Evolutionary conservation across 2,888 invertebrate species (phyloP).

Genomic region (Parochlus steinenii): DNA sequence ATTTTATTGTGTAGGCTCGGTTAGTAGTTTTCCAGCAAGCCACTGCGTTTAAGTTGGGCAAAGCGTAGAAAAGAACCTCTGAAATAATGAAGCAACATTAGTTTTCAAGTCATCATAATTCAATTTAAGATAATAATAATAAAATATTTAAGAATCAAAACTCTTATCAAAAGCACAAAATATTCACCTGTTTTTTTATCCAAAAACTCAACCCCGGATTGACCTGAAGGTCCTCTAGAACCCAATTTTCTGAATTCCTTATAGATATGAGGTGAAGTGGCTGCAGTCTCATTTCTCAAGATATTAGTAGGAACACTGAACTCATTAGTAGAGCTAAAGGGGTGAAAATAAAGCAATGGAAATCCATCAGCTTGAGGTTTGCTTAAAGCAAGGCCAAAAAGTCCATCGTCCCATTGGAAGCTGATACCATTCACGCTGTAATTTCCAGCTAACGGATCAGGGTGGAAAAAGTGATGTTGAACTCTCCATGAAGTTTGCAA

Average conservation of each 20-base stretch:
- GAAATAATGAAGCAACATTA: too few relatives aligned
- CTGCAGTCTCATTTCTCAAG: conserved; percentile 41
- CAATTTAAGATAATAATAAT: too few relatives aligned
- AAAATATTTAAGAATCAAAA: too few relatives aligned
- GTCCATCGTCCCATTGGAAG: conserved; percentile 61
- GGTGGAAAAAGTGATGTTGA: conserved; percentile 50
- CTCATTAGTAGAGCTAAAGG: conserved; percentile 58
- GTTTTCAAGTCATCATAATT: too few relatives aligned
- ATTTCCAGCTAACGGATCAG: conserved; percentile 54
- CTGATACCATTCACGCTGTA: conserved; percentile 51
- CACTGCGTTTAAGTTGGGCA: conserved; percentile 58
- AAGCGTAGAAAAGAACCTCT: conserved; percentile 58
- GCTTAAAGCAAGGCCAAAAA: conserved; percentile 57
- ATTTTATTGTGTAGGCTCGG: conserved; percentile 45
- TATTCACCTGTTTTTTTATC: conserved; percentile 51
- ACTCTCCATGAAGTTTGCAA: conserved; percentile 57
- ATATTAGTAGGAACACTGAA: conserved; percentile 55
- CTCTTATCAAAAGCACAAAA: too few relatives aligned
- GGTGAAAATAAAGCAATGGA: conserved; percentile 63
- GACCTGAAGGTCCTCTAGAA: conserved; percentile 50
- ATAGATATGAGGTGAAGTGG: conserved; percentile 34
- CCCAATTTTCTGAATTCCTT: conserved; percentile 50
- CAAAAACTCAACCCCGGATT: conserved; percentile 55
- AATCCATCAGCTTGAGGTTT: conserved; percentile 43
- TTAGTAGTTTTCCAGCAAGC: conserved; percentile 63